A percentile compares a stretch with the other conserved stretches of the same genome.
Evolutionary conservation across 2,113 vertebrate species (phyloP).

Genomic region (Podarcis muralis): DNA sequence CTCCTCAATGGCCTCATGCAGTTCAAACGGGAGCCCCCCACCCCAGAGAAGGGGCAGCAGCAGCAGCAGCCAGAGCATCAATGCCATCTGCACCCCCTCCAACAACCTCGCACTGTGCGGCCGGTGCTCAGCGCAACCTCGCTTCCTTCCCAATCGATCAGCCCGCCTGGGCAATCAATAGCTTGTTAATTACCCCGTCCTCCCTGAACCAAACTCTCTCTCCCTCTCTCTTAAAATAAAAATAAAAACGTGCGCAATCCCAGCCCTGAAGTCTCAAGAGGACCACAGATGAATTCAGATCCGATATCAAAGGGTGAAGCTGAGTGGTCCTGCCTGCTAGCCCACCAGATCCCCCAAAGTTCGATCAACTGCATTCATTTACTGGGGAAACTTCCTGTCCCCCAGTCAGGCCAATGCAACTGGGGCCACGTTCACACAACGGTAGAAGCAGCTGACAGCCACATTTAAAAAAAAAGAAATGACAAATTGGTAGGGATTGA

Average conservation of each 20-base stretch:
- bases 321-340: not conserved
- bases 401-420: too few species aligned
- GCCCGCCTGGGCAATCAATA: not conserved
- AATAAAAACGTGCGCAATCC: not conserved
- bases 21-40: slow-evolving; percentile 66
- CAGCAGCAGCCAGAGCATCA: not conserved
- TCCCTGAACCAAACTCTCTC: not conserved
- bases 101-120: not conserved
- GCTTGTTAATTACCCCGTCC: slow-evolving; percentile 11
- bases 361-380: too few species aligned
- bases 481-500: too few species aligned
- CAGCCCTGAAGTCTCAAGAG: not conserved
- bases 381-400: too few species aligned
- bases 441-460: too few species aligned
- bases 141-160: slow-evolving; percentile 12
- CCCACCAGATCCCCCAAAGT: not conserved
- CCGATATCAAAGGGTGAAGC: not conserved
- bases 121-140: not conserved
- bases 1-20: slow-evolving; percentile 81
- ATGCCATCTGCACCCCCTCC: not conserved
- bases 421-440: too few species aligned
- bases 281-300: not conserved
- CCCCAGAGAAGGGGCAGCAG: slow-evolving; percentile 1
- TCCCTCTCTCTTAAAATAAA: not conserved
- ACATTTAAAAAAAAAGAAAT: too few species aligned